These are phyloP conservation scores for Netta rufina DNA, from an alignment of 2,797 vertebrate species.

Conservation along the genomic window DNA sequence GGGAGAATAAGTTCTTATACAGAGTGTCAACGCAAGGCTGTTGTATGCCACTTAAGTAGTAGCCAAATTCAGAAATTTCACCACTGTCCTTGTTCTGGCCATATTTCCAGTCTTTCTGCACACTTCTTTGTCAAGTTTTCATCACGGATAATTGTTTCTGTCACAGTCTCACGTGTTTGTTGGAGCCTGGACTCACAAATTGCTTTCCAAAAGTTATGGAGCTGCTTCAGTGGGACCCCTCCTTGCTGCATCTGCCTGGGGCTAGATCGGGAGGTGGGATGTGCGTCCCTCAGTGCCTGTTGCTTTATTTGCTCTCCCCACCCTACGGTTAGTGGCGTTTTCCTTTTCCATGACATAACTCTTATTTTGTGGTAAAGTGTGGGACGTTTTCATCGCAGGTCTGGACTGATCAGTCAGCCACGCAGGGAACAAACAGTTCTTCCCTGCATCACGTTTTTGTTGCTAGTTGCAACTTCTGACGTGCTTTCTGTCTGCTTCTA, in stretches of 20 bases:
- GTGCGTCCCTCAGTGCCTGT: background rate
- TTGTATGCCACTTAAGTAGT: background rate
- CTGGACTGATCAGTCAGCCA: background rate
- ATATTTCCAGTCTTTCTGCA: background rate
- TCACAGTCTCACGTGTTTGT: background rate
- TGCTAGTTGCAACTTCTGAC: conserved; percentile 1
- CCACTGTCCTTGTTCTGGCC: background rate
- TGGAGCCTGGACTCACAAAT: background rate
- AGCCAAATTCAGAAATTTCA: background rate
- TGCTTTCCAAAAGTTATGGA: background rate
- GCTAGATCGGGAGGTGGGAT: background rate
- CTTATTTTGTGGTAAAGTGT: background rate
- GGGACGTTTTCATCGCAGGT: background rate
- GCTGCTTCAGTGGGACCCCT: background rate
- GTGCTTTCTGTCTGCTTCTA: background rate
- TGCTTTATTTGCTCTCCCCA: background rate
- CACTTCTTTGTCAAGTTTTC: background rate
- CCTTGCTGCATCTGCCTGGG: background rate
- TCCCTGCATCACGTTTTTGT: background rate
- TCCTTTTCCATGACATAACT: background rate
- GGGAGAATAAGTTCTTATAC: background rate
- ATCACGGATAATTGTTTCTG: background rate
- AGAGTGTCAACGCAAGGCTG: background rate
- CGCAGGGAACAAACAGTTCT: background rate
- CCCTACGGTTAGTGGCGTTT: background rate